phyloP scores from a whole-genome alignment of 2,113 vertebrate genomes.

The Cathartes aura region DNA sequence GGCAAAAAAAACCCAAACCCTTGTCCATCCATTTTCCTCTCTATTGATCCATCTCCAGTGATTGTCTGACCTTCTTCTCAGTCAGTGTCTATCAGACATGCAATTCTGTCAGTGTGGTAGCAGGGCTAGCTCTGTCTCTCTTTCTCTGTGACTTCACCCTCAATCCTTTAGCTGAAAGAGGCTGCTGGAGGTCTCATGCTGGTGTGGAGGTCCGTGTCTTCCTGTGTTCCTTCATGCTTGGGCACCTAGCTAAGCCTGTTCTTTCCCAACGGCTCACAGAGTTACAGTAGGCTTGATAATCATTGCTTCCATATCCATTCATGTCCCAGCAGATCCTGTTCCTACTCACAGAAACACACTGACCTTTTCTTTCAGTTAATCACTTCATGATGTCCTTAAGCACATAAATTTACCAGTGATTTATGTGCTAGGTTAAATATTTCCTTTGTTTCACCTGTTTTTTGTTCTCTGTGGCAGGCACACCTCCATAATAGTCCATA shows the following conservation, averaged over 20 bases:
- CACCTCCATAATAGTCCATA: constrained; percentile 90
- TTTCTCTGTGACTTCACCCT: background rate
- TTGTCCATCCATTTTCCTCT: background rate
- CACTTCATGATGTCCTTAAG: background rate
- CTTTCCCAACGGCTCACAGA: background rate
- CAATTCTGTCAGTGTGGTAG: background rate
- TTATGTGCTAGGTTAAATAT: background rate
- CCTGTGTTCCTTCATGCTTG: background rate
- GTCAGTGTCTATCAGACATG: background rate
- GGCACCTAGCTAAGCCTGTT: background rate
- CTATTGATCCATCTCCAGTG: background rate
- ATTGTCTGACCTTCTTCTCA: background rate
- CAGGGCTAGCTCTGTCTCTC: background rate
- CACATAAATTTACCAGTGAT: background rate
- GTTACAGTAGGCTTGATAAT: background rate
- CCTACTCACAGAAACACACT: background rate
- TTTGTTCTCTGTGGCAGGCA: constrained; percentile 81
- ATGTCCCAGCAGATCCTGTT: background rate
- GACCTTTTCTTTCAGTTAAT: background rate
- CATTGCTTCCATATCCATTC: background rate
- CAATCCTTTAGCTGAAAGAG: background rate
- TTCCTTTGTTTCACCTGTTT: background rate
- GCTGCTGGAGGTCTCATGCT: background rate
- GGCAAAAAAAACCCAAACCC: background rate
- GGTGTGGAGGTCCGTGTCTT: background rate